These are phyloP conservation scores for Papilio glaucus DNA, from an alignment of 1,140 invertebrate species.

Conservation along the genomic window DNA sequence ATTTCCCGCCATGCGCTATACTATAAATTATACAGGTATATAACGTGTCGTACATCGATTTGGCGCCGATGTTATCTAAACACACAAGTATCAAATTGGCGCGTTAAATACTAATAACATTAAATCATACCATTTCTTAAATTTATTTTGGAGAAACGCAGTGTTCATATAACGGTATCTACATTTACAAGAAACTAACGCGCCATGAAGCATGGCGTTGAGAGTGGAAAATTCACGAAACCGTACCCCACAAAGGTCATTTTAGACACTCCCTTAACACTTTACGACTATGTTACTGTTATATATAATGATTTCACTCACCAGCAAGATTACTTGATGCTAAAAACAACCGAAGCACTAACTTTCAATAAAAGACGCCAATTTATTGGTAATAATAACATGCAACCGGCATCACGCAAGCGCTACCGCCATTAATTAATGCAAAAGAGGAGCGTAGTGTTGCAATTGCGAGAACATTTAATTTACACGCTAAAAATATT, in stretches of 20 bases:
- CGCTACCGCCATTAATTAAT: constrained; percentile 74
- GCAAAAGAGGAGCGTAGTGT: constrained; percentile 3
- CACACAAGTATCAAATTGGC: constrained; percentile 53
- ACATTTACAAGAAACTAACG: constrained; percentile 57
- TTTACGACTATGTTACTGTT: constrained; percentile 17
- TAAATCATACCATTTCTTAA: constrained; percentile 27
- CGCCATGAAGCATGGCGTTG: constrained; percentile 75
- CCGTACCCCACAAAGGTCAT: constrained; percentile 45
- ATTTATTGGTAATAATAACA: constrained; percentile 75
- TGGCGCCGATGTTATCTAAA: constrained; percentile 68
- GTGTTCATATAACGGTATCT: constrained; percentile 59
- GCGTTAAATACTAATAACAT: constrained; percentile 50
- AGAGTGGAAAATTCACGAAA: constrained; percentile 76
- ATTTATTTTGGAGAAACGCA: constrained; percentile 43
- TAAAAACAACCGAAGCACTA: constrained; percentile 47
- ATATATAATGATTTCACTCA: constrained; percentile 43
- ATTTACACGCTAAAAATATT: neutral
- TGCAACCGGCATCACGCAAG: constrained; percentile 80
- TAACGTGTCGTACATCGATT: constrained; percentile 53
- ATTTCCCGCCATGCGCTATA: constrained; percentile 53
- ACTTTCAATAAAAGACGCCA: constrained; percentile 68
- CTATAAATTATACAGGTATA: constrained; percentile 22
- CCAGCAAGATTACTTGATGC: constrained; percentile 36
- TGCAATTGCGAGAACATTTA: constrained; percentile 25
- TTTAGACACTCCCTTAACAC: constrained; percentile 30